These are phyloP conservation scores for Epinephelus malabaricus DNA, from an alignment of 2,797 vertebrate genomes.

Conservation along the genomic window DNA sequence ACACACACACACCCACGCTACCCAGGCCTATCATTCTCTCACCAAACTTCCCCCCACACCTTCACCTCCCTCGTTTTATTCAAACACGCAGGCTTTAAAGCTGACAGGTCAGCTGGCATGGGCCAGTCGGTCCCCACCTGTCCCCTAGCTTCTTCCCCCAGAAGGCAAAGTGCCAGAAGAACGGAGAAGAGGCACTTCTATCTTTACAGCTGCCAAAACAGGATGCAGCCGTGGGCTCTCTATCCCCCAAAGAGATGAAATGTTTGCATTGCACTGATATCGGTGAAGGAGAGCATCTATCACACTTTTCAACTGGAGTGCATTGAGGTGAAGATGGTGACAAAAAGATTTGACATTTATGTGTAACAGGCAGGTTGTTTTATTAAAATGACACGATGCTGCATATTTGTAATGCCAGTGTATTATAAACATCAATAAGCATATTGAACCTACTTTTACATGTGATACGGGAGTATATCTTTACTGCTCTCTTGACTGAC, in stretches of 20 bases:
- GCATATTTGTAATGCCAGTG: slow-evolving; percentile 4
- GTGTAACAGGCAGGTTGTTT: slow-evolving; percentile 15
- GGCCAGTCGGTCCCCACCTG: slow-evolving; percentile 81
- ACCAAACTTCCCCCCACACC: slow-evolving; percentile 25
- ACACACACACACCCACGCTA: slow-evolving; percentile 48
- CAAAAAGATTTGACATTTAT: slow-evolving; percentile 23
- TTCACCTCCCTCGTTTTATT: slow-evolving; percentile 66
- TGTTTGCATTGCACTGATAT: slow-evolving; percentile 49
- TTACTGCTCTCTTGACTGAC: slow-evolving; percentile 32
- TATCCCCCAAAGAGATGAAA: slow-evolving; percentile 64
- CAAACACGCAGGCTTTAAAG: slow-evolving; percentile 69
- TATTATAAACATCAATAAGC: slow-evolving; percentile 23
- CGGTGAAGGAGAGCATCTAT: slow-evolving; percentile 28
- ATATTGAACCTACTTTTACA: slow-evolving; percentile 29
- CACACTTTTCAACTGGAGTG: slow-evolving; percentile 28
- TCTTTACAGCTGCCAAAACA: slow-evolving; percentile 78
- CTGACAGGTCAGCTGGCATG: slow-evolving; percentile 84
- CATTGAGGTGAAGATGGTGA: slow-evolving; percentile 24
- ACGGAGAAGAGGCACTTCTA: slow-evolving; percentile 60
- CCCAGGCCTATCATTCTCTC: slow-evolving; percentile 39
- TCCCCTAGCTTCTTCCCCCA: slow-evolving; percentile 76
- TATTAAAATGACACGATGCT: slow-evolving; percentile 31
- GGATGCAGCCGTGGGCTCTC: slow-evolving; percentile 64
- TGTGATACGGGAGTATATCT: slow-evolving; percentile 4
- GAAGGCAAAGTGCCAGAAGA: slow-evolving; percentile 78